Base-by-base conservation (phyloP, 1,140 invertebrate genomes). In the Drosophila leontia region DNA sequence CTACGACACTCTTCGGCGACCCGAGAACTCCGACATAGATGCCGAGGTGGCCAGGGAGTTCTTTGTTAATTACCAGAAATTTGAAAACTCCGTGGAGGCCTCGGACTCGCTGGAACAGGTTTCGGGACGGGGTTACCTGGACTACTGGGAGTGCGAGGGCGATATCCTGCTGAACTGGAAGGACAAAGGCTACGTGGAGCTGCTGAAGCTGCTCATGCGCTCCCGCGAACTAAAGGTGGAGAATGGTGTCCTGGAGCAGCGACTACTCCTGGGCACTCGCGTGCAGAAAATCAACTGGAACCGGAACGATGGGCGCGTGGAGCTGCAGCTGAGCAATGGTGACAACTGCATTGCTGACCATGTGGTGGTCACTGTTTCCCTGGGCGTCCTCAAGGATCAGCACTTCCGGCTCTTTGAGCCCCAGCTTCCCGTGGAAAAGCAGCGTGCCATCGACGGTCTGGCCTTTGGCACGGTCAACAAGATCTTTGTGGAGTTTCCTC, bases 381-480 rank as follows among this genome's bases (percentile, higher is more conserved):
- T 97, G 26, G 96, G 95, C 12, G 96, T 96, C 9, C 91, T 97
- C 17, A 96, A 96, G 91, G 94, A 95, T 48, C 94, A 93, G 93
- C 59, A 71, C 71, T 8, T 92, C 94, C 80, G 91, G 39, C 77
- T 96, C 3, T 97, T 97, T 80, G 93, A 93, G 26, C 96, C 96
- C 0, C 80, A 93, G 44, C 80, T 96, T 45, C 95, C 96, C 0
- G 63, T 92, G 26, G 91, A 94, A 29, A 97, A 96, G 93, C 91
- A 95, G 19, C 93, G 94, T 23, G 93, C 94, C 0, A 95, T 96
- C 17, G 93, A 95, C 90, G 94, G 94, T 7, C 83, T 97, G 26
- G 95, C 95, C 12, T 95, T 96, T 75, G 96, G 96, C 23, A 95
- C 95, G 0, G 94, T 97, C 1, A 95, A 97, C 87, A 97, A 97